Percentiles rank a stretch among this genome's conserved stretches.
Evolutionary conservation across 35 echinoderm and acorn worm genomes (phyloP).

Genomic region (Ophiothrix spiculata): DNA sequence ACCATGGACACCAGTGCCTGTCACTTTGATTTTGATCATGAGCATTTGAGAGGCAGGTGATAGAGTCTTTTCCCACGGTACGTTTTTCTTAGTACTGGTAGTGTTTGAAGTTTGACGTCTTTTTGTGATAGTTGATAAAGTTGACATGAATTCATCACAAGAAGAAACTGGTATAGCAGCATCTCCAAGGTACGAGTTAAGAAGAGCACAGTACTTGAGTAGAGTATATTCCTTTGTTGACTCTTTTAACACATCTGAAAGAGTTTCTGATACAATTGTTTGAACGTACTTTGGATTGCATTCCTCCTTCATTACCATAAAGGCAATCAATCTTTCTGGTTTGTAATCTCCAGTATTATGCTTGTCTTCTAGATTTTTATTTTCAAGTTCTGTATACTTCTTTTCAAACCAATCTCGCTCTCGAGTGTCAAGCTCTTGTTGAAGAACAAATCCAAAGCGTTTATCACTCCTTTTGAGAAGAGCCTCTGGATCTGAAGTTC

Average conservation of each 20-base stretch:
- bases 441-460: not conserved
- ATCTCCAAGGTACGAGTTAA: conserved; percentile 31
- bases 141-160: conserved; percentile 40
- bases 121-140: no score
- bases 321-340: conserved; percentile 40
- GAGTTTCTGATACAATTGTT: conserved; percentile 14
- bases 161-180: conserved; percentile 43
- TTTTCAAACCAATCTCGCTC: not conserved
- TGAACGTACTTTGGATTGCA: conserved; percentile 41
- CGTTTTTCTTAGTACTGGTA: no score
- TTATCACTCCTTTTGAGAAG: not conserved
- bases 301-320: conserved; percentile 59
- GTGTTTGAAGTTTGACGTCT: not conserved
- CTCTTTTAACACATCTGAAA: not conserved
- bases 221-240: not conserved
- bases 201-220: conserved; percentile 25
- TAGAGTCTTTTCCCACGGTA: conserved; percentile 4
- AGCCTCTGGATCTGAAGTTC: not conserved
- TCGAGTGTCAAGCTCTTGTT: conserved; percentile 11
- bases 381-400: not conserved
- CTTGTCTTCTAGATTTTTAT: not conserved
- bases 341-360: not conserved
- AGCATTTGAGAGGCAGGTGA: conserved; percentile 13
- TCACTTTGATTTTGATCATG: conserved; percentile 26
- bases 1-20: conserved; percentile 12